phyloP scores from a whole-genome alignment of 2,888 invertebrate genomes.

The Zhengitettix transpicula region DNA sequence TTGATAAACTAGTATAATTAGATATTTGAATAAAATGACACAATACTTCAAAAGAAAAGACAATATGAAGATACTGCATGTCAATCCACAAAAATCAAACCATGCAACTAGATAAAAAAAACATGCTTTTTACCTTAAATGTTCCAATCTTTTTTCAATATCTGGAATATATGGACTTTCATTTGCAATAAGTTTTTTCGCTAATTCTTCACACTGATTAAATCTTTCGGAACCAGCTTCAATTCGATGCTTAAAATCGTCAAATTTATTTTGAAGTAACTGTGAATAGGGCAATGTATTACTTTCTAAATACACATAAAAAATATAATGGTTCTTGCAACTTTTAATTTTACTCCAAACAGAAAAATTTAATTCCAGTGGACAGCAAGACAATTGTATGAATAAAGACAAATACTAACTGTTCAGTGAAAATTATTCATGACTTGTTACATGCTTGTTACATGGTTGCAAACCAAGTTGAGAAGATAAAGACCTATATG shows the following conservation, averaged over 20 bases:
- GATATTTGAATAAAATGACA: too few relatives aligned
- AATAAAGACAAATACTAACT: too few relatives aligned
- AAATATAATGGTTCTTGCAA: too few relatives aligned
- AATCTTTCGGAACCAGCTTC: slow-evolving; percentile 82
- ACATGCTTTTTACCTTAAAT: slow-evolving; percentile 47
- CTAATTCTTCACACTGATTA: slow-evolving; percentile 76
- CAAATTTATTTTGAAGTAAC: slow-evolving; percentile 76
- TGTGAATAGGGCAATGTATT: slow-evolving; percentile 20
- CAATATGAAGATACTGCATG: too few relatives aligned
- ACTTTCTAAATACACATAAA: too few relatives aligned
- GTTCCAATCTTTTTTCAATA: slow-evolving; percentile 71
- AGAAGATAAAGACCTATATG: neutral
- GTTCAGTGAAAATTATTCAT: neutral
- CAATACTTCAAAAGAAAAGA: too few relatives aligned
- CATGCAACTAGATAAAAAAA: neutral
- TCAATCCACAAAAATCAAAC: too few relatives aligned
- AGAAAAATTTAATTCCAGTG: too few relatives aligned
- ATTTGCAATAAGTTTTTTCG: slow-evolving; percentile 69
- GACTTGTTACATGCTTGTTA: neutral
- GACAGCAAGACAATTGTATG: too few relatives aligned
- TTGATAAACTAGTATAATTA: too few relatives aligned
- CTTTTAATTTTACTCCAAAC: too few relatives aligned
- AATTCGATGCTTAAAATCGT: slow-evolving; percentile 80
- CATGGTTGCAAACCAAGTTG: neutral
- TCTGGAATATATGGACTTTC: slow-evolving; percentile 75